These are phyloP conservation scores for Lophochroa leadbeateri DNA, from an alignment of 2,113 vertebrate species.

Conservation along the genomic window DNA sequence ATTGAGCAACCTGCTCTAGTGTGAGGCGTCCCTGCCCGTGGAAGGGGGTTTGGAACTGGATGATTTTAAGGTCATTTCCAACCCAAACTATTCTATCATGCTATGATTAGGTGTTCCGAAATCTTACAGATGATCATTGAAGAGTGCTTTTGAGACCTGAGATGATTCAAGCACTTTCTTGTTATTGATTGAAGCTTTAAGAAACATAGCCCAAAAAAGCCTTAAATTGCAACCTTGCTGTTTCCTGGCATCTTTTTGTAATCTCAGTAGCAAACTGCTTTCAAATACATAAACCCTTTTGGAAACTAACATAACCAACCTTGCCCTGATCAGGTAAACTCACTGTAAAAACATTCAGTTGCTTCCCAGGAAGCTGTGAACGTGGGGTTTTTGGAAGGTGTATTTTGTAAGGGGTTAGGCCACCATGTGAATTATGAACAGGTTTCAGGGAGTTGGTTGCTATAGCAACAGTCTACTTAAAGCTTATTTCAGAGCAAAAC, in stretches of 20 bases:
- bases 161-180: neutral
- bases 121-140: neutral
- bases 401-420: neutral
- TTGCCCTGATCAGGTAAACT: neutral
- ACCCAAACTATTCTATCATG: neutral
- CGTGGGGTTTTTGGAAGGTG: neutral
- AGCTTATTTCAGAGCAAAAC: neutral
- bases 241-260: neutral
- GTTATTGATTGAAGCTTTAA: neutral
- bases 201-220: neutral
- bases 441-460: constrained; percentile 38
- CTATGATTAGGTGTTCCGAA: neutral
- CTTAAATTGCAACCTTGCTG: neutral
- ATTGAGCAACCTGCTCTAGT: neutral
- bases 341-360: neutral
- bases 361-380: neutral
- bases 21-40: neutral
- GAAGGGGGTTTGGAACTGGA: neutral
- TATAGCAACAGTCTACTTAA: constrained; percentile 48
- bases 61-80: neutral
- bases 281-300: neutral
- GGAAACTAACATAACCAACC: neutral
- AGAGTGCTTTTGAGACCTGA: neutral
- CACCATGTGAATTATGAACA: constrained; percentile 6
- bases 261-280: neutral